phyloP scores from a whole-genome alignment of 92 coral and sea anemone species.

The Siderastrea radians region DNA sequence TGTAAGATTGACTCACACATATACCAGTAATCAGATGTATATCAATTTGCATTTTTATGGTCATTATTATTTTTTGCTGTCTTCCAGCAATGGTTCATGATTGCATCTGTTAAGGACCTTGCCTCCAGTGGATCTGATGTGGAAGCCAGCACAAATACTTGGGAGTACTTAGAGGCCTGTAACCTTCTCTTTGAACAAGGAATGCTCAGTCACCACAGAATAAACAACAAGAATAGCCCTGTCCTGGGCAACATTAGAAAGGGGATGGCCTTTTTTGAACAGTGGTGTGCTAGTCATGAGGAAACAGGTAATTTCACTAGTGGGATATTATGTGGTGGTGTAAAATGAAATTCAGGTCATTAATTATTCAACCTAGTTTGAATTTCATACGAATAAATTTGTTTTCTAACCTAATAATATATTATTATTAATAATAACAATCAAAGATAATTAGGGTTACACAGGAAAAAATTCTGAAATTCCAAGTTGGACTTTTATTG shows the following conservation, averaged over 20 bases:
- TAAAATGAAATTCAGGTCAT: not conserved
- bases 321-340: not conserved
- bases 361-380: not conserved
- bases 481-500: no score
- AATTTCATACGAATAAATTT: not conserved
- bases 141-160: slow-evolving; percentile 4
- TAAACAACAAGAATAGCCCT: slow-evolving; percentile 30
- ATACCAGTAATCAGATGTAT: no score
- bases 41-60: no score
- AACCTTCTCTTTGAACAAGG: slow-evolving; percentile 51
- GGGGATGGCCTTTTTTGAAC: slow-evolving; percentile 33
- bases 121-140: slow-evolving; percentile 20
- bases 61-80: not conserved
- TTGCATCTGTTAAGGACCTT: slow-evolving; percentile 37
- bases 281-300: slow-evolving; percentile 33
- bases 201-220: slow-evolving; percentile 29
- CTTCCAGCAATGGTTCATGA: slow-evolving; percentile 46
- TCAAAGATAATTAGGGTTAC: no score
- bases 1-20: no score
- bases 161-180: slow-evolving; percentile 42
- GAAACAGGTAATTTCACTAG: slow-evolving; percentile 18
- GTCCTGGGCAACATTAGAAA: slow-evolving; percentile 21
- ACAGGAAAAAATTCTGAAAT: no score
- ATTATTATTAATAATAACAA: not conserved
- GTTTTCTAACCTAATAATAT: not conserved